Base-by-base conservation (phyloP, 1,140 invertebrate species). In the Lasioglossum baleicum region DNA sequence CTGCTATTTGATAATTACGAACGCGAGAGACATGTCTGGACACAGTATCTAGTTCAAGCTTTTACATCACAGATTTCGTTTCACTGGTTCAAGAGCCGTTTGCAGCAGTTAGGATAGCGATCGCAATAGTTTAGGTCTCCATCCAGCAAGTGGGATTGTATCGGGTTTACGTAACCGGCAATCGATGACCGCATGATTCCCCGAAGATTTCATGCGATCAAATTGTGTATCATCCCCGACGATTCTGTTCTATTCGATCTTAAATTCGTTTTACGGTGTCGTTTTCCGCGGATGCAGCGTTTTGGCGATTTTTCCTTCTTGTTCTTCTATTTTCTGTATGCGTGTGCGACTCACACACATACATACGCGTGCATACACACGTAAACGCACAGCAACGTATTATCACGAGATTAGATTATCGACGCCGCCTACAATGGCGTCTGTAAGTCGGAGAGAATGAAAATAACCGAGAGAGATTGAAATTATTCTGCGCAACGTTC, bases 321-420 rank as follows among this genome's bases (percentile, higher is more conserved):
- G 8, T 58, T 64, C 20, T 17, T 58, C 7, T 31, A 15, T 66
- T 75, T 51, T 22, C 42, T 58, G 17, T 10, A 44, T 15, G 15
- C 31, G 31, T 58, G 56, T 51, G 64, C 65, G 64, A 81, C 64
- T 63, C 58, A 80, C 75, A 63, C 22, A 13, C 75, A 69, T 72
- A 68, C 17, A 40, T 15, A 40, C 35, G 44, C 53, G 42, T 26
- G 80, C 75, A 63, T 22, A 13, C 75, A 64, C 77, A 68, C 13
- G 51, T 15, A 51, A 48, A 58, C 53, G 44, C 6, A 56, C 51
- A 31, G 13, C 22, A 22, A 80, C 44, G 63, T 69, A 71, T 70
- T 88, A 90, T 89, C 88, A 75, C 82, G 26, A 90, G 90, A 91
- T 91, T 90, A 90, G 89, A 90, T 91, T 91, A 87, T 90, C 88